Base-by-base conservation (phyloP, 2,113 vertebrate genomes). In the Otus sunia region DNA sequence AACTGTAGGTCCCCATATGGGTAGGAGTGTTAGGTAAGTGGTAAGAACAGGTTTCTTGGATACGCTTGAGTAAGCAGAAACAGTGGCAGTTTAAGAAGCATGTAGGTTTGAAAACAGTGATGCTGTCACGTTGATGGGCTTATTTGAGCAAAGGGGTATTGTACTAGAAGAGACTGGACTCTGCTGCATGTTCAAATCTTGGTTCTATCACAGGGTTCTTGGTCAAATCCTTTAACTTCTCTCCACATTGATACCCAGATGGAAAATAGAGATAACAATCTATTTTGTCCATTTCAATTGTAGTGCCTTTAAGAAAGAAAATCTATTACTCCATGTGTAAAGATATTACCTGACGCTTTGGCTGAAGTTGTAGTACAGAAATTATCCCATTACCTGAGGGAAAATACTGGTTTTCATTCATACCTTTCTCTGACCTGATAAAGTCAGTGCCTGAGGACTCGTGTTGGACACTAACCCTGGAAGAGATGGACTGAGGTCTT, bases 81-180 rank as follows among this genome's bases (percentile, higher is more conserved):
- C 47, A 39, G 55, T 4, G 26, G 12, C n/a, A 58, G 7, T 59
- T 19, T 36, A 19, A 37, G 75, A 71, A 72, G 22, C 5, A n/a
- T 0, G 1, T 4, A 9, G 15, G 8, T 60, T 75, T 64, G 11
- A 43, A 63, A 79, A 0, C 29, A 55, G 34, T 0, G 6, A 39
- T 29, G 12, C 2, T 75, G 15, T 45, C 1, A 1, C 27, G 26
- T 30, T 75, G 55, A 13, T 49, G 45, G 16, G 4, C 6, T 94
- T 47, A 1, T 12, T 50, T 64, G 12, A 71, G 53, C 9, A 55
- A 18, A 45, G 18, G 7, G 10, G 7, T 58, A 34, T 30, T 59
- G 15, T 10, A 25, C 30, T 14, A 66, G 20, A 23, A 56, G 34
- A 72, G 13, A 18, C 4, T 15, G 53, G 18, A 23, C 37, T 60